Conservation (phyloP, 2,888 invertebrate genomes). For the Eupithecia insigniata region DNA sequence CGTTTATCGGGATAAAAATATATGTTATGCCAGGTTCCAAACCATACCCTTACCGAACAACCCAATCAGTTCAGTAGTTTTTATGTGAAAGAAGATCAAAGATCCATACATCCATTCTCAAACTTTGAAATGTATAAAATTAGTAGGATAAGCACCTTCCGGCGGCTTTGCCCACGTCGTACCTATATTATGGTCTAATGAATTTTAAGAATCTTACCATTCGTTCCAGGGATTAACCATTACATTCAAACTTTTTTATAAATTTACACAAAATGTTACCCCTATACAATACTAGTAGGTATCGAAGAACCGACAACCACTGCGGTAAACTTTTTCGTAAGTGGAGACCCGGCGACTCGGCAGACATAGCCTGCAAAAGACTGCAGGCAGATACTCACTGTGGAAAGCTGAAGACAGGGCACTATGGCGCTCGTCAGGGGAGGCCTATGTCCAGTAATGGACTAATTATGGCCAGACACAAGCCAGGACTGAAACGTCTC, state of each 20-base stretch:
- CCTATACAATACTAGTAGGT: neutral
- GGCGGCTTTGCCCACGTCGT: neutral
- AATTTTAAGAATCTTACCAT: neutral
- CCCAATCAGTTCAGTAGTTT: too few species aligned
- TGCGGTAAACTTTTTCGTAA: neutral
- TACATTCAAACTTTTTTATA: neutral
- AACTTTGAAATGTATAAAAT: too few species aligned
- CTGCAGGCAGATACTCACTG: neutral
- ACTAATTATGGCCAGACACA: too few species aligned
- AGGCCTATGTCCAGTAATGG: neutral
- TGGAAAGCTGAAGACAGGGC: neutral
- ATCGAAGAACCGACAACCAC: neutral
- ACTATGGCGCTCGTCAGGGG: neutral
- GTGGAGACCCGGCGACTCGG: neutral
- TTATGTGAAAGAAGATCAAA: too few species aligned
- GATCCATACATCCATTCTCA: too few species aligned
- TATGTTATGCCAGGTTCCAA: too few species aligned
- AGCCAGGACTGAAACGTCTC: too few species aligned
- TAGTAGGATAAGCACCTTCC: neutral
- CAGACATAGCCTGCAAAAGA: neutral
- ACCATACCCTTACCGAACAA: too few species aligned
- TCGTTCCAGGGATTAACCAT: neutral
- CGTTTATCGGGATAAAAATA: too few species aligned
- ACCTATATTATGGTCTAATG: neutral
- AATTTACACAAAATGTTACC: neutral